Evolutionary conservation across 2,888 invertebrate species (phyloP), one percentile per base, ranked within the genome.

Genomic region (Timema podura): DNA sequence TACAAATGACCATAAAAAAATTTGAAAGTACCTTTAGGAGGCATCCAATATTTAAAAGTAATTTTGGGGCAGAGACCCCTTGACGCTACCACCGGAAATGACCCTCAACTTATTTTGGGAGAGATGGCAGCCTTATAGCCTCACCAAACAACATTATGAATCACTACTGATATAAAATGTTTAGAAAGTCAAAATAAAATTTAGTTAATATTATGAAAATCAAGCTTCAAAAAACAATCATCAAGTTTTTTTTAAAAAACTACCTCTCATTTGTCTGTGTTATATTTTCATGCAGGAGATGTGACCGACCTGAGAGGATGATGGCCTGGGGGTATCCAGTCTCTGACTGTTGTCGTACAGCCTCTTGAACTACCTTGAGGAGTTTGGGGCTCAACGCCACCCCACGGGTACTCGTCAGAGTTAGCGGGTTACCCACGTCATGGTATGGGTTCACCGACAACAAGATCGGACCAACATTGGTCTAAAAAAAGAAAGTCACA

Each of bases 271-370:
- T 6, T n/a, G 16, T 5, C 5, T 1, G 46, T n/a, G 45, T n/a
- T 30, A 65, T 65, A 5, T 2, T 5, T 45, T 5, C 13, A n/a
- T 65, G 10, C 5, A 3, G 45, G 11, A 65, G 11, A 45, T 65
- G 5, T 65, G 48, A 45, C n/a, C n/a, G n/a, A 87, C 94, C 95
- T 74, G 93, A 96, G 70, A 96, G 86, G 75, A 96, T 95, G 78
- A 96, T 93, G 76, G 96, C 95, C 83, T 96, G 96, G 70, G 96
- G 96, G 83, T 95, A 96, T 76, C 96, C 96, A 75, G 95, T 94
- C 85, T 96, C 96, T 70, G 93, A 92, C 83, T 96, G 95, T 83
- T 95, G 95, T 74, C 95, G 86, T 76, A 96, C 93, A 65, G 95
- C 95, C 84, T 95, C 95, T 82, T 92, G 91, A 70, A 96, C 95